Conservation (phyloP, 1,140 invertebrate genomes). For the Andrena cerasifolii region DNA sequence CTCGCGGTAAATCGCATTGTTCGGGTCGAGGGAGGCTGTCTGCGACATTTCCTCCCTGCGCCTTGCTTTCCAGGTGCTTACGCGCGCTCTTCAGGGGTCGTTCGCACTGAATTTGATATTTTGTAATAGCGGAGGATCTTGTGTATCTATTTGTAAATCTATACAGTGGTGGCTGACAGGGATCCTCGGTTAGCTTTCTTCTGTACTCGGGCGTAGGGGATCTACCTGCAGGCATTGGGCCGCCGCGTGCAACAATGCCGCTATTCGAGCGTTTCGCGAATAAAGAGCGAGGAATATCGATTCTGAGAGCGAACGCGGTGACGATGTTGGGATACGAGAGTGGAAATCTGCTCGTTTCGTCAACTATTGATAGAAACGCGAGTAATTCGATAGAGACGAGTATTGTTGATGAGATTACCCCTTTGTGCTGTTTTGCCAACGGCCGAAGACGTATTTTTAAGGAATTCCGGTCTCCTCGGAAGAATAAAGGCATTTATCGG, state of each 20-base stretch:
- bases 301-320: neutral
- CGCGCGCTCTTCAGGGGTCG: too few species aligned
- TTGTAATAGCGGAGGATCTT: too few species aligned
- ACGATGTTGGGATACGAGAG: neutral
- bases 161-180: too few species aligned
- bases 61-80: too few species aligned
- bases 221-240: too few species aligned
- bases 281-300: slow-evolving; percentile 6
- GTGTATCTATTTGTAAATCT: too few species aligned
- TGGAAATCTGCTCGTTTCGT: neutral
- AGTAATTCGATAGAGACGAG: neutral
- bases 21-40: too few species aligned
- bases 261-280: neutral
- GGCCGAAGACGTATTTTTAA: neutral
- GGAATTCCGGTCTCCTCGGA: neutral
- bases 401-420: neutral
- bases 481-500: neutral
- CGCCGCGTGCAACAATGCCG: too few species aligned
- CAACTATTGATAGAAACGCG: neutral
- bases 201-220: too few species aligned
- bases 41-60: too few species aligned
- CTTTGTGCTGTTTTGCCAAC: neutral
- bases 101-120: too few species aligned
- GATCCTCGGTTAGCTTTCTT: too few species aligned
- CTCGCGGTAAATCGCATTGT: slow-evolving; percentile 1